A percentile compares a stretch with the other conserved stretches of the same genome.
Conservation (phyloP, 1,140 invertebrate species). For the Adelges cooleyi region DNA sequence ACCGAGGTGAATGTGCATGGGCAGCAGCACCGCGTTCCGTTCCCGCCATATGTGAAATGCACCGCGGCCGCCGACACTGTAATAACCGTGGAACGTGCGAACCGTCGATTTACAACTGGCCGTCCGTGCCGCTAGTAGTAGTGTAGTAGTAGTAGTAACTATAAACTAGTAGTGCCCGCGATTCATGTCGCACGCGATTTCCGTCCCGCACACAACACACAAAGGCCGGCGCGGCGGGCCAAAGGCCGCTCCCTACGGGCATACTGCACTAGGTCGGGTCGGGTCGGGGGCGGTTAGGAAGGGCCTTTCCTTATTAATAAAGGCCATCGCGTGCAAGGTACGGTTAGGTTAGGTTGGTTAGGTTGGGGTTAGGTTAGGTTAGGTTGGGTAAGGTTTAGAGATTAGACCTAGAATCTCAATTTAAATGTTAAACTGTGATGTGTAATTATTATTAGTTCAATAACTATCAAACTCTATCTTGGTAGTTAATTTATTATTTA, state of each 20-base stretch:
- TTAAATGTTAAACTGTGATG: too few species aligned
- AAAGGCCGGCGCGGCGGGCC: not conserved
- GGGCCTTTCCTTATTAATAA: too few species aligned
- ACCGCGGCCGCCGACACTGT: not conserved
- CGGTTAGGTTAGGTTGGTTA: not conserved
- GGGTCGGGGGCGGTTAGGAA: not conserved
- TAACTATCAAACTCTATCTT: too few species aligned
- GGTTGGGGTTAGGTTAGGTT: not conserved
- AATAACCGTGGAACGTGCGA: constrained; percentile 11
- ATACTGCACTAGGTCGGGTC: not conserved
- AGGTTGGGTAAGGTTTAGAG: not conserved
- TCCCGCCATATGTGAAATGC: constrained; percentile 17
- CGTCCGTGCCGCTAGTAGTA: not conserved
- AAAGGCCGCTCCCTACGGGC: not conserved
- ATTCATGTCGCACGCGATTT: not conserved
- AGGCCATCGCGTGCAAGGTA: too few species aligned
- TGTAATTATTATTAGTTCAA: too few species aligned
- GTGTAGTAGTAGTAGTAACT: not conserved
- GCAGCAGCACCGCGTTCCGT: not conserved
- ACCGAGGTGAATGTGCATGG: constrained; percentile 20
- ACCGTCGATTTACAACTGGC: constrained; percentile 2
- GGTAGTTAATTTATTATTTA: too few species aligned
- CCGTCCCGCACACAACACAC: not conserved
- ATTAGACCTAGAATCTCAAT: not conserved
- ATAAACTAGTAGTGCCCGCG: not conserved